Conservation (phyloP, 2,113 vertebrate genomes). For the Origma solitaria region DNA sequence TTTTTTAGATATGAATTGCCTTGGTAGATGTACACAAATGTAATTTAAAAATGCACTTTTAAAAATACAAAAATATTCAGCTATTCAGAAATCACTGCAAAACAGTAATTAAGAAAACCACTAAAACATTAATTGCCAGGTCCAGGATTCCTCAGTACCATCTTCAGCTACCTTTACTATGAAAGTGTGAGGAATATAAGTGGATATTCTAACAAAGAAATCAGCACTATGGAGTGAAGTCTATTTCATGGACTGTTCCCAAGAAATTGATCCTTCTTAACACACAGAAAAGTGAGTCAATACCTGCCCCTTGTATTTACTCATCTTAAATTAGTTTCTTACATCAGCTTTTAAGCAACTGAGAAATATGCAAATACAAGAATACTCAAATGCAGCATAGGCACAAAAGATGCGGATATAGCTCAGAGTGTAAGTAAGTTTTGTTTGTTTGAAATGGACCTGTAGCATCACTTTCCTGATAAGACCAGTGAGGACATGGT, state of each 20-base stretch:
- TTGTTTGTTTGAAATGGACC: background rate
- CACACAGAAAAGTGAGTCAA: background rate
- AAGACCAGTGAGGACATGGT: background rate
- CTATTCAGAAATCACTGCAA: background rate
- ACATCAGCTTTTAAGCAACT: background rate
- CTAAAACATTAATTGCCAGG: background rate
- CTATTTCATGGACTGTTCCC: background rate
- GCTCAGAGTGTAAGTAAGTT: accelerated
- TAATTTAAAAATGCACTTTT: background rate
- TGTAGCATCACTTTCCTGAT: background rate
- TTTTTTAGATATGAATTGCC: background rate
- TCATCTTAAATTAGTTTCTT: background rate
- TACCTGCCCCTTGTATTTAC: background rate
- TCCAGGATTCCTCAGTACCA: background rate
- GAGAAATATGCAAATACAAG: background rate
- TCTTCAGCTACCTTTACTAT: background rate
- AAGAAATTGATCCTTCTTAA: background rate
- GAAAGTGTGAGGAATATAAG: background rate
- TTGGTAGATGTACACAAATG: background rate
- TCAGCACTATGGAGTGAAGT: background rate
- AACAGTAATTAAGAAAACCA: background rate
- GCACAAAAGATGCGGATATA: background rate
- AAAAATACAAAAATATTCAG: background rate
- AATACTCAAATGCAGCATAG: background rate
- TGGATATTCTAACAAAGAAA: background rate